Percentiles rank a stretch among this genome's conserved stretches.
These are phyloP conservation scores for Dissostichus mawsoni DNA, from an alignment of 2,113 vertebrate species.

Conservation along the genomic window DNA sequence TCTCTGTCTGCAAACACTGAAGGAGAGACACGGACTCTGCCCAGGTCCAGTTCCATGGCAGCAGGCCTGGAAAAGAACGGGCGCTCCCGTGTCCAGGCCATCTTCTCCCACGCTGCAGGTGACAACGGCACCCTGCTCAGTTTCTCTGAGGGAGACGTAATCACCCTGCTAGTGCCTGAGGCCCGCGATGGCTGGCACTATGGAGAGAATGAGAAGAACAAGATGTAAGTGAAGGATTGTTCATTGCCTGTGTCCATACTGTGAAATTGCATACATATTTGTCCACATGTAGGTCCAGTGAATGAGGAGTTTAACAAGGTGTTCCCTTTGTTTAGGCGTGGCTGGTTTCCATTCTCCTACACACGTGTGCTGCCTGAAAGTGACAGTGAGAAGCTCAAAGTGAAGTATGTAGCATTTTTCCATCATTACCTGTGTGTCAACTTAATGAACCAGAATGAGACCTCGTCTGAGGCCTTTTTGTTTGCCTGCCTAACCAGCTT, in stretches of 20 bases:
- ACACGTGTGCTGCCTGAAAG: slow-evolving; percentile 92
- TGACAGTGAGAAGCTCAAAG: slow-evolving; percentile 88
- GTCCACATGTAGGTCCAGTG: not conserved
- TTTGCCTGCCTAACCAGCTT: slow-evolving; percentile 81
- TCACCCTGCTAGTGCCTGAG: slow-evolving; percentile 97
- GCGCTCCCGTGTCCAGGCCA: slow-evolving; percentile 93
- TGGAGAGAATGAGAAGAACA: slow-evolving; percentile 98
- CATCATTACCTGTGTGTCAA: not conserved
- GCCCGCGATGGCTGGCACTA: slow-evolving; percentile 98
- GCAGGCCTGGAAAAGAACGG: slow-evolving; percentile 96
- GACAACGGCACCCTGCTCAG: slow-evolving; percentile 97
- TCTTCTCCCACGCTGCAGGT: slow-evolving; percentile 95
- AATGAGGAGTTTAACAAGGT: slow-evolving; percentile 5
- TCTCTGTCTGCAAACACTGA: slow-evolving; percentile 31
- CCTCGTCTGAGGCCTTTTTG: slow-evolving; percentile 24
- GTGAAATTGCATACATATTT: not conserved
- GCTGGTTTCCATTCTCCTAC: slow-evolving; percentile 99
- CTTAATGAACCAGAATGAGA: slow-evolving; percentile 1
- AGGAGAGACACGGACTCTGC: slow-evolving; percentile 97
- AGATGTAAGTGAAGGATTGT: slow-evolving; percentile 86
- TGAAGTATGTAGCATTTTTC: slow-evolving; percentile 86
- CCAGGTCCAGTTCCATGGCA: slow-evolving; percentile 98
- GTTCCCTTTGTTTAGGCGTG: slow-evolving; percentile 85
- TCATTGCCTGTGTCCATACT: not conserved
- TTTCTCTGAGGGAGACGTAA: slow-evolving; percentile 96